Evolutionary conservation across 1,140 invertebrate species (phyloP), one percentile per base, ranked within the genome.

Genomic region (Cyrtorhinus lividipennis): DNA sequence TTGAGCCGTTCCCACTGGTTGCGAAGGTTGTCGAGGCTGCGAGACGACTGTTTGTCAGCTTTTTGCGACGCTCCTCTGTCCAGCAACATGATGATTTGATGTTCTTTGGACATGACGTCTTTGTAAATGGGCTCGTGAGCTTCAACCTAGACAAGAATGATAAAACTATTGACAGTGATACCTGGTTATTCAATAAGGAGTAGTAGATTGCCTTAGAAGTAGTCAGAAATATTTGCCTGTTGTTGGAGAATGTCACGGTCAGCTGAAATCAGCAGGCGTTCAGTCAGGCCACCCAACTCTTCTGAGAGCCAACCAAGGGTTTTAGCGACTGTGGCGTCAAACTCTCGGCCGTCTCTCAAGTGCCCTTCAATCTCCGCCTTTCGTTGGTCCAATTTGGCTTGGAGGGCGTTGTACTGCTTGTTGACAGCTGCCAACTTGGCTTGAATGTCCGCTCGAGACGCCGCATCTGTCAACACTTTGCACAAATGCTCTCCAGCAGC

Each of bases 11-110:
- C 90, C 92, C 92, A 95, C 45, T 88, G 83, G 26, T 84, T 81
- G 68, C 91, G 87, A 67, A 94, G 89, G 68, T 86, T 86, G 69
- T 94, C 90, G 2, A 95, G 73, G 67, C 92, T 89, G 27, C 86
- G 71, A 67, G 80, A 77, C 1, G 80, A 79, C 61, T 82, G 80
- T 0, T 80, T 73, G 1, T 87, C 69, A 63, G 89, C 78, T 67
- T 90, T 88, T 62, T 83, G 78, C 5, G 58, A 59, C 2, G 26
- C 24, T 66, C 92, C 94, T 75, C 94, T 95, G 69, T 95, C 92
- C 20, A 95, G 73, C 2, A 96, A 77, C 88, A 95, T 92, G 65
- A 94, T 92, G 0, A 95, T 84, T 76, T 95, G 92, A 69, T 95
- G 91, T 71, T 95, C 92, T 65, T 91, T 85, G 59, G 84, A 81